Percentiles rank a stretch among this genome's conserved stretches.
These are phyloP conservation scores for Crenuchus spilurus DNA, from an alignment of 2,797 vertebrate genomes.

Conservation along the genomic window DNA sequence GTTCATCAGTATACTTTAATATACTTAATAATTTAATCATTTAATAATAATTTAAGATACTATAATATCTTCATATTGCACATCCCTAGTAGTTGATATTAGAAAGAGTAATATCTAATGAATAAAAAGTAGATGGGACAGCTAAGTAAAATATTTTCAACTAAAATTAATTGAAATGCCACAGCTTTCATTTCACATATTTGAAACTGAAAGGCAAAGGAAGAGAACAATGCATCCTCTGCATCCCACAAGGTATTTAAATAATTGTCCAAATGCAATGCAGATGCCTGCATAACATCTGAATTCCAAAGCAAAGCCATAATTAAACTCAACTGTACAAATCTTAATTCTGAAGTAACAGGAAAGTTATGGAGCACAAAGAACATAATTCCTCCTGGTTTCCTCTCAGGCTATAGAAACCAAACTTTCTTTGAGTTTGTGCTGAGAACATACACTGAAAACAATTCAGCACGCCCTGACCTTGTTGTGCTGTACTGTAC, in stretches of 20 bases:
- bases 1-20: too few relatives aligned
- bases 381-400: conserved; percentile 39
- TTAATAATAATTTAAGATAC: too few relatives aligned
- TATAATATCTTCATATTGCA: too few relatives aligned
- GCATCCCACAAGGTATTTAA: conserved; percentile 8
- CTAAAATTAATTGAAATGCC: too few relatives aligned
- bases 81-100: too few relatives aligned
- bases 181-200: background rate
- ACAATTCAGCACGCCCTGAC: conserved; percentile 32
- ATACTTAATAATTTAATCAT: too few relatives aligned
- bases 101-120: conserved; percentile 27
- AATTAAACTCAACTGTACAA: background rate
- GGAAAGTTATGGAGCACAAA: conserved; percentile 45
- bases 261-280: conserved; percentile 15
- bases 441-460: conserved; percentile 14
- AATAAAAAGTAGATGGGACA: conserved; percentile 21
- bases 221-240: conserved; percentile 21
- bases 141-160: conserved; percentile 17
- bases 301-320: background rate
- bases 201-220: background rate
- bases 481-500: conserved; percentile 1
- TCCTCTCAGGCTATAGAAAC: conserved; percentile 34
- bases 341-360: conserved; percentile 12
- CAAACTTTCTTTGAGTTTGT: conserved; percentile 14
- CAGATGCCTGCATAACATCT: background rate